phyloP scores from a whole-genome alignment of 2,797 vertebrate species.

The Brachyrhaphis roseni region DNA sequence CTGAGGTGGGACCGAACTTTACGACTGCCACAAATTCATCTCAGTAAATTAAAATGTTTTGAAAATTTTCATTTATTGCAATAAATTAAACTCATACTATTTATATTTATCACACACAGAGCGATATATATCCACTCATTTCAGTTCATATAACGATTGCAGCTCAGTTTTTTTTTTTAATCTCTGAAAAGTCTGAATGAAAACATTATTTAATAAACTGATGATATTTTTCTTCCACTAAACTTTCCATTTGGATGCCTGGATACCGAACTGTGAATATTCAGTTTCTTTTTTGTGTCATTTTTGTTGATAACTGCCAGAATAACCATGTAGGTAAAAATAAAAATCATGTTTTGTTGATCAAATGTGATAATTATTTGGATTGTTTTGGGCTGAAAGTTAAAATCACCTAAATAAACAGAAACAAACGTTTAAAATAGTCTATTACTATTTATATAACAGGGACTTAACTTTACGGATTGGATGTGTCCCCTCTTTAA shows the following conservation, averaged over 20 bases:
- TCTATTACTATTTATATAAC: background rate
- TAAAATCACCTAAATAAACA: background rate
- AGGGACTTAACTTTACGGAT: background rate
- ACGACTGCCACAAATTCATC: background rate
- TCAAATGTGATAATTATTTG: background rate
- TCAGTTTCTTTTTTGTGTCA: background rate
- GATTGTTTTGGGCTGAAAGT: background rate
- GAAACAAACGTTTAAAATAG: background rate
- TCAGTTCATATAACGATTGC: background rate
- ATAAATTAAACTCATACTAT: background rate
- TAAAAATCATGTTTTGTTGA: background rate
- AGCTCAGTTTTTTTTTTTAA: background rate
- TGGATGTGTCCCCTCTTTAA: background rate
- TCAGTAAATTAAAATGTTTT: background rate
- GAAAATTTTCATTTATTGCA: background rate
- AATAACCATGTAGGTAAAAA: background rate
- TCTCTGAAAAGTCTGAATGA: background rate
- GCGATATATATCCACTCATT: background rate
- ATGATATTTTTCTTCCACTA: background rate
- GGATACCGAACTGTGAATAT: background rate
- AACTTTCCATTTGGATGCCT: background rate
- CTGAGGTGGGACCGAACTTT: background rate
- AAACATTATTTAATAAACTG: background rate
- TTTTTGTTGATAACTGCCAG: background rate
- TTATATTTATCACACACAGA: background rate